Percentiles rank a stretch among this genome's conserved stretches.
These are phyloP conservation scores for Suillia variegata DNA, from an alignment of 2,888 invertebrate genomes.

Conservation along the genomic window DNA sequence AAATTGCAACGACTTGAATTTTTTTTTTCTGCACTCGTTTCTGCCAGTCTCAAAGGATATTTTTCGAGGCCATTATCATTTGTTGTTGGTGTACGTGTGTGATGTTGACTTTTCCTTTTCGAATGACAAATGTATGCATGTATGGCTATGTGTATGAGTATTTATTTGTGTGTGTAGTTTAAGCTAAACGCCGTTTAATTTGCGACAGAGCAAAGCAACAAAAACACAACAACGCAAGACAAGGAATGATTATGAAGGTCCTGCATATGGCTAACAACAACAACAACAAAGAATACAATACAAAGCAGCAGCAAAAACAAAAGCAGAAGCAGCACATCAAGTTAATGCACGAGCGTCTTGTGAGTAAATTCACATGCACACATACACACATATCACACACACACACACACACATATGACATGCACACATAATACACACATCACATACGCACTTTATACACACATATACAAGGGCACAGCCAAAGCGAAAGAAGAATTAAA, in stretches of 20 bases:
- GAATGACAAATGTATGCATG: not conserved
- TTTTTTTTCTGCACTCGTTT: too few species aligned
- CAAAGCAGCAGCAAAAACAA: not conserved
- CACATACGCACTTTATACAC: too few species aligned
- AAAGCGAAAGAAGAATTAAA: too few species aligned
- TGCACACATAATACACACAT: too few species aligned
- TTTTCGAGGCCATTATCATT: not conserved
- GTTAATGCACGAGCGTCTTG: not conserved
- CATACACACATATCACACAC: not conserved
- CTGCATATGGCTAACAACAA: too few species aligned
- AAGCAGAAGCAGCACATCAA: not conserved
- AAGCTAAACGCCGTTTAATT: not conserved
- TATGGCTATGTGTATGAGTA: not conserved
- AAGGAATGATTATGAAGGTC: not conserved
- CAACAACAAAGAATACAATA: too few species aligned
- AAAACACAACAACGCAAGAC: not conserved
- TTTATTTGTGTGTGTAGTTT: not conserved
- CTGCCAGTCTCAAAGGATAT: too few species aligned
- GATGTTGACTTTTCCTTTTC: not conserved
- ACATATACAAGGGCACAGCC: too few species aligned
- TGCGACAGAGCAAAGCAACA: not conserved
- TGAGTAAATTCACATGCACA: not conserved
- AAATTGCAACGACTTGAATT: not conserved
- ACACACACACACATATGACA: not conserved
- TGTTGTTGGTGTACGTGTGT: not conserved